These are phyloP conservation scores for Drosophila mulleri DNA, from an alignment of 2,888 invertebrate genomes.

Conservation along the genomic window DNA sequence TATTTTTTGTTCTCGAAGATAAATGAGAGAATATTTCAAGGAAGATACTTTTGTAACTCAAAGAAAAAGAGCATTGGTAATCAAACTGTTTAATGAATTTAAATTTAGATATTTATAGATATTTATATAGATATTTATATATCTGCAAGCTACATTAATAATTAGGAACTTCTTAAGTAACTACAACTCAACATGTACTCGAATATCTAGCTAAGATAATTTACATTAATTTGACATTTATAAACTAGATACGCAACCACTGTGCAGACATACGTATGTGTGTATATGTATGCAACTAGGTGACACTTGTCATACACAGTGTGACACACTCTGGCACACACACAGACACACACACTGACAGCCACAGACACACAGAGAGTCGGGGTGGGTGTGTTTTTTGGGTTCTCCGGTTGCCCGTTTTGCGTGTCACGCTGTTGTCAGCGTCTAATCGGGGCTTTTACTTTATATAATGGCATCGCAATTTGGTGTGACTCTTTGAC, in stretches of 20 bases:
- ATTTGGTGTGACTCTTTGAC: slow-evolving; percentile 69
- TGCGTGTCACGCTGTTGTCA: slow-evolving; percentile 50
- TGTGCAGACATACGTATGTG: slow-evolving; percentile 36
- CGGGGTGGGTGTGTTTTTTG: slow-evolving; percentile 59
- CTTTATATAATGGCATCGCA: slow-evolving; percentile 66
- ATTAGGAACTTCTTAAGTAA: neutral
- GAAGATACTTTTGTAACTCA: neutral
- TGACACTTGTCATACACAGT: slow-evolving; percentile 67
- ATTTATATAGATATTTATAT: neutral
- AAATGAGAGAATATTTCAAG: too few relatives aligned
- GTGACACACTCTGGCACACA: slow-evolving; percentile 32
- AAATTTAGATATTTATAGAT: neutral
- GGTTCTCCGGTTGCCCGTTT: slow-evolving; percentile 42
- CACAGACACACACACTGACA: slow-evolving; percentile 17
- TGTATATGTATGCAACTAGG: slow-evolving; percentile 41
- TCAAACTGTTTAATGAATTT: too few relatives aligned
- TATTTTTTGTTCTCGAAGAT: too few relatives aligned
- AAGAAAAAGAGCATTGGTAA: neutral
- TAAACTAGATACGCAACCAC: slow-evolving; percentile 28
- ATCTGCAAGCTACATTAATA: neutral
- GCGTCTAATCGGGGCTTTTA: slow-evolving; percentile 71
- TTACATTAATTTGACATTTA: neutral
- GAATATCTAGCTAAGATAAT: too few relatives aligned
- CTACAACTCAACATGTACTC: neutral
- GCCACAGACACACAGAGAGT: slow-evolving; percentile 6